Evolutionary conservation across 1,140 invertebrate species (phyloP).

Genomic region (Nephila pilipes): DNA sequence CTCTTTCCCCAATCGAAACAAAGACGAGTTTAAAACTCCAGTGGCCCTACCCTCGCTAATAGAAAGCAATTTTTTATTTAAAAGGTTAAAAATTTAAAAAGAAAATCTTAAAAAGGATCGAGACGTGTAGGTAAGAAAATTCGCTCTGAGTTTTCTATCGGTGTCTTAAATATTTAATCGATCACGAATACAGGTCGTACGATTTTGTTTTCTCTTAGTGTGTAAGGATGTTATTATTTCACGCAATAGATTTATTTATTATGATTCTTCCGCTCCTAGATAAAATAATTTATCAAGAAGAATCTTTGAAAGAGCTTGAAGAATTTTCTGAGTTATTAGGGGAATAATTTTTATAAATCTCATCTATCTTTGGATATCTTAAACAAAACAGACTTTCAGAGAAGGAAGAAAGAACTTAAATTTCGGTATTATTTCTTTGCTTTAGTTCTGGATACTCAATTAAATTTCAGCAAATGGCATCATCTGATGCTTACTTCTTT

Average conservation of each 20-base stretch:
- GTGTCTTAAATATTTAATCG: constrained; percentile 16
- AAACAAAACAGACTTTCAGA: too few species aligned
- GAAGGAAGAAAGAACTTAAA: too few species aligned
- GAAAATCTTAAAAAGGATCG: constrained; percentile 4
- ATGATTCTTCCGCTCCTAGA: not conserved
- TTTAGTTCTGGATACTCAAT: too few species aligned
- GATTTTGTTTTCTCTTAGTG: not conserved
- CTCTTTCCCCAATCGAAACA: constrained; percentile 6
- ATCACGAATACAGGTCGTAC: not conserved
- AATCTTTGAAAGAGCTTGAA: not conserved
- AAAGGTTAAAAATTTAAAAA: constrained; percentile 5
- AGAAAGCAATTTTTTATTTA: constrained; percentile 34
- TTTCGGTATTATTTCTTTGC: too few species aligned
- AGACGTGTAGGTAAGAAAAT: not conserved
- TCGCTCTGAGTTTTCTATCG: not conserved
- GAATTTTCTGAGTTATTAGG: not conserved
- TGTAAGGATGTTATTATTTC: not conserved
- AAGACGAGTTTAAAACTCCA: constrained; percentile 27
- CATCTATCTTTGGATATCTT: too few species aligned
- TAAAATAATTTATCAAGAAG: not conserved
- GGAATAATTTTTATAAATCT: too few species aligned
- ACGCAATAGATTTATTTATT: not conserved
- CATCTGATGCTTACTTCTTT: too few species aligned
- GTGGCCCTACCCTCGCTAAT: not conserved
- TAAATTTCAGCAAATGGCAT: too few species aligned